Evolutionary conservation across 2,888 invertebrate species (phyloP).

Genomic region (Apotomis betuletana): DNA sequence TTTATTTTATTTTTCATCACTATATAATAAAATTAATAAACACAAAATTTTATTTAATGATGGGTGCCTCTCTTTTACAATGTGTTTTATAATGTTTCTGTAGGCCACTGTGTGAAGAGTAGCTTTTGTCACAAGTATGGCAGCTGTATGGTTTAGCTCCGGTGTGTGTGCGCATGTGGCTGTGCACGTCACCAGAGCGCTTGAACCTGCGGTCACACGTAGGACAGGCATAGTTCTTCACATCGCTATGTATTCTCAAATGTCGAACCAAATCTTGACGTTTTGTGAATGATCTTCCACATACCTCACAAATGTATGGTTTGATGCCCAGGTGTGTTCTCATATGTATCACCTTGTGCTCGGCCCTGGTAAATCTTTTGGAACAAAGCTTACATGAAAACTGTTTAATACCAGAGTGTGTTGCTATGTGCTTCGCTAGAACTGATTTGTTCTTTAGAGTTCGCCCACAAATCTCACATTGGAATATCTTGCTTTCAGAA

Average conservation of each 20-base stretch:
- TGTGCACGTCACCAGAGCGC: conserved; percentile 52
- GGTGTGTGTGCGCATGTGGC: conserved; percentile 56
- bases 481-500: conserved; percentile 35
- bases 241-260: conserved; percentile 55
- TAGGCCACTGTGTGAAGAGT: conserved; percentile 55
- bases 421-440: conserved; percentile 60
- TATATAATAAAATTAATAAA: too few species aligned
- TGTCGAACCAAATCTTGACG: conserved; percentile 55
- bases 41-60: conserved; percentile 8
- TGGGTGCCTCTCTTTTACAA: conserved; percentile 41
- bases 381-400: conserved; percentile 65
- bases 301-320: conserved; percentile 77
- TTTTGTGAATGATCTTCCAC: conserved; percentile 62
- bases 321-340: conserved; percentile 76
- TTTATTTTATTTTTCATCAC: background rate
- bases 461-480: conserved; percentile 54
- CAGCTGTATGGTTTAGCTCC: conserved; percentile 54
- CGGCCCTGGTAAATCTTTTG: conserved; percentile 65
- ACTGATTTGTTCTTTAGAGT: conserved; percentile 49
- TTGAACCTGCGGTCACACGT: conserved; percentile 54
- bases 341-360: conserved; percentile 76
- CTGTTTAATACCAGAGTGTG: conserved; percentile 62
- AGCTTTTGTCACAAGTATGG: conserved; percentile 51
- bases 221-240: conserved; percentile 53
- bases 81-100: conserved; percentile 52